Evolutionary conservation across 2,888 invertebrate species (phyloP), one percentile per base, ranked within the genome.

Genomic region (Chaetoderma sp.): DNA sequence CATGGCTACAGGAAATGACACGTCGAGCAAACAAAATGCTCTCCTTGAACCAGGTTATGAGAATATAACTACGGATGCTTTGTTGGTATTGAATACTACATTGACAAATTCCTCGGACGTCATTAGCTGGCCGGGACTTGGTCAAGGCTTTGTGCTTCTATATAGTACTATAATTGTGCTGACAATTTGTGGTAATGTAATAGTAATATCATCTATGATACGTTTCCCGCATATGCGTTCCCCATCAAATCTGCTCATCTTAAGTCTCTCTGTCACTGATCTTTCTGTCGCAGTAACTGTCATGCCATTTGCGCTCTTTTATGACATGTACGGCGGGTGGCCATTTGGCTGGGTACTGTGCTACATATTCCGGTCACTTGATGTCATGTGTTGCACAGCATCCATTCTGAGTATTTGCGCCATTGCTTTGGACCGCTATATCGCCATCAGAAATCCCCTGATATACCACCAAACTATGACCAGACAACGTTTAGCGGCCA

Each of bases 311-410:
- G 73, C 76, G 16, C 71, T 83, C 2, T 65, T 83, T 8, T 80
- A 80, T 58, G 81, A 83, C 59, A 60, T 80, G 16, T 56, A 65
- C 27, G 72, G 77, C 10, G 68, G 64, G 23, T 85, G 84, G 84
- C 58, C 70, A 28, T 83, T 84, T 67, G 82, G 83, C n/a, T 73
- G 78, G 60, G 67, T 81, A 13, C 75, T 80, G 27, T 84, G 84
- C 65, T 80, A 84, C 69, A 75, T 84, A 42, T 84, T 78, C 80
- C 82, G 83, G 36, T 83, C 83, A 10, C 84, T 82, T 65, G 84
- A 84, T 70, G 84, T 84, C 55, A 83, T 82, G 76, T 85, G 83
- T 60, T 84, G 84, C 61, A 84, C 83, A 0, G 83, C 83, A 1
- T 83, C 83, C 23, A 83, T 84, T 28, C 74, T 83, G 8, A 83